Evolutionary conservation across 2,113 vertebrate genomes (phyloP).

Genomic region (Protobothrops mucrosquamatus): DNA sequence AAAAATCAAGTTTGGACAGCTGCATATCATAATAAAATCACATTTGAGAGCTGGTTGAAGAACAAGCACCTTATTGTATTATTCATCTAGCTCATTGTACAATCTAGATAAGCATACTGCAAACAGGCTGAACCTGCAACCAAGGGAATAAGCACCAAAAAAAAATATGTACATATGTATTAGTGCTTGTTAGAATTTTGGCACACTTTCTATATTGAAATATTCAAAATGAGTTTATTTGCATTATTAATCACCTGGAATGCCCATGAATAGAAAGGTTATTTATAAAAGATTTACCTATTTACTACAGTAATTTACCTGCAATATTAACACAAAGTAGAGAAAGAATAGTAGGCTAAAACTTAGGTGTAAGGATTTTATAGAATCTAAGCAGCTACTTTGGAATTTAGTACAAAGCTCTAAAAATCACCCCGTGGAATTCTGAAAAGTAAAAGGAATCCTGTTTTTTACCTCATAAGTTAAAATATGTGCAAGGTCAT

Average conservation of each 20-base stretch:
- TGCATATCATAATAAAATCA: neutral
- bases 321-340: neutral
- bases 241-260: neutral
- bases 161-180: neutral
- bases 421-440: neutral
- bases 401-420: neutral
- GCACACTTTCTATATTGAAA: neutral
- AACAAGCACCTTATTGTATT: neutral
- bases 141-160: neutral
- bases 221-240: neutral
- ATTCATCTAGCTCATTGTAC: neutral
- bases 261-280: neutral
- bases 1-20: neutral
- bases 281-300: neutral
- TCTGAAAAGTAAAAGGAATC: neutral
- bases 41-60: neutral
- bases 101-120: neutral
- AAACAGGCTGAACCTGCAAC: neutral
- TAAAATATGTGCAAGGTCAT: neutral
- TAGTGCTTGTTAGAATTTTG: neutral
- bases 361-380: neutral
- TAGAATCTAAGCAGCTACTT: neutral
- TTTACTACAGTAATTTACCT: neutral
- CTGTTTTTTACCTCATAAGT: fast-evolving
- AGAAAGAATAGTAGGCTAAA: neutral